Evolutionary conservation across 2,888 invertebrate species (phyloP).

Genomic region (Ichneumoninae sp.): DNA sequence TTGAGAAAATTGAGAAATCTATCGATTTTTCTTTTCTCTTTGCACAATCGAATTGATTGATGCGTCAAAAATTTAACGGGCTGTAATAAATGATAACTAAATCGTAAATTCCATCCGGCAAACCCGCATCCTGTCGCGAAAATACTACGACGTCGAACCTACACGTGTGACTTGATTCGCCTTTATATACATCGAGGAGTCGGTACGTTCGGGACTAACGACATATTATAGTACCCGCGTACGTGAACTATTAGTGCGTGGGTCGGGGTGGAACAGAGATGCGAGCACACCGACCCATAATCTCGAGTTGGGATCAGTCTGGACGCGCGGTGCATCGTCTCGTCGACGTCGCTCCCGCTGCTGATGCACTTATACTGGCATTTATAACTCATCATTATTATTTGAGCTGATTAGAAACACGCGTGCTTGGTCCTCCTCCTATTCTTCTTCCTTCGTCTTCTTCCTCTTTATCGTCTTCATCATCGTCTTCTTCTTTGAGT

Average conservation of each 20-base stretch:
- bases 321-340: conserved; percentile 69
- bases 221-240: conserved; percentile 52
- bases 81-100: not conserved
- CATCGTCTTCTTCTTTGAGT: conserved; percentile 48
- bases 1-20: too few relatives aligned
- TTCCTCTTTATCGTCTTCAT: conserved; percentile 53
- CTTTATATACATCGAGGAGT: conserved; percentile 28
- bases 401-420: conserved; percentile 80
- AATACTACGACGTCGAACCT: not conserved
- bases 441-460: conserved; percentile 52
- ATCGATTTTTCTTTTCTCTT: not conserved
- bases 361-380: conserved; percentile 70
- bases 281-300: conserved; percentile 74
- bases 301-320: conserved; percentile 80
- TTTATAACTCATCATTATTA: conserved; percentile 81
- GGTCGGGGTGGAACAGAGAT: conserved; percentile 73
- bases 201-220: conserved; percentile 33
- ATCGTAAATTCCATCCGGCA: not conserved
- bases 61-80: not conserved
- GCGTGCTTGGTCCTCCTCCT: conserved; percentile 66
- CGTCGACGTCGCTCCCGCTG: conserved; percentile 57
- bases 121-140: conserved; percentile 10
- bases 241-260: conserved; percentile 70
- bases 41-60: not conserved
- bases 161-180: conserved; percentile 3